Base-by-base conservation (phyloP, 2,888 invertebrate genomes). In the Thumatha senex region DNA sequence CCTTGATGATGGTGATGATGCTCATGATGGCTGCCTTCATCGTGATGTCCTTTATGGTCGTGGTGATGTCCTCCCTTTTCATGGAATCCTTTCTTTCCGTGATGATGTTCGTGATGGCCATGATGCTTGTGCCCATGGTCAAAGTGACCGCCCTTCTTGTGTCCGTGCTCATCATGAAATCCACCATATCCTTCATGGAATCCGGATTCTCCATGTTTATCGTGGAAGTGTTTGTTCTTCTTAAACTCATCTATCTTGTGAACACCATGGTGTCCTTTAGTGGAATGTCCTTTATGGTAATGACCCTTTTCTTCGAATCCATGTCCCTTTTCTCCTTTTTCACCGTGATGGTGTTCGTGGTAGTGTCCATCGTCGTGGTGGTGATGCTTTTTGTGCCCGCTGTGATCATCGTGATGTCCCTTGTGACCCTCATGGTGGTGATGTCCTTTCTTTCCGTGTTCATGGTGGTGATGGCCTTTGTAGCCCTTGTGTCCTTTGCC, bases 201-300 rank as follows among this genome's bases (percentile, higher is more conserved):
- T 0, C 95, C 96, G 47, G 94, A 93, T 63, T 95, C 95, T 67
- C 96, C 96, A 67, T 96, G 94, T 80, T 96, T 96, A 67, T 96
- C 96, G 80, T 94, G 96, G 93, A 96, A 96, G 78, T 96, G 95
- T 72, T 96, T 96, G 70, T 96, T 94, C 78, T 96, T 96, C 78
- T 96, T 96, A 85, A 94, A 96, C 80, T 96, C 96, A 81, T 97
- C 96, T 78, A 95, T 78, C 80, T 97, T 96, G 85, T 97, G 96
- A 1, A 96, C 93, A 62, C 96, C 95, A 76, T 97, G 96, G 69
- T 96, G 96, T 44, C 97, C 96, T 78, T 96, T 96, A 53, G 96
- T 96, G 67, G 94, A 95, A 85, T 96, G 96, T 0, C 96, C 96
- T 72, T 96, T 96, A 62, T 95, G 95, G 83, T 94, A 96, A 62